Evolutionary conservation across 1,140 invertebrate species (phyloP).

Genomic region (Phthorimaea operculella): DNA sequence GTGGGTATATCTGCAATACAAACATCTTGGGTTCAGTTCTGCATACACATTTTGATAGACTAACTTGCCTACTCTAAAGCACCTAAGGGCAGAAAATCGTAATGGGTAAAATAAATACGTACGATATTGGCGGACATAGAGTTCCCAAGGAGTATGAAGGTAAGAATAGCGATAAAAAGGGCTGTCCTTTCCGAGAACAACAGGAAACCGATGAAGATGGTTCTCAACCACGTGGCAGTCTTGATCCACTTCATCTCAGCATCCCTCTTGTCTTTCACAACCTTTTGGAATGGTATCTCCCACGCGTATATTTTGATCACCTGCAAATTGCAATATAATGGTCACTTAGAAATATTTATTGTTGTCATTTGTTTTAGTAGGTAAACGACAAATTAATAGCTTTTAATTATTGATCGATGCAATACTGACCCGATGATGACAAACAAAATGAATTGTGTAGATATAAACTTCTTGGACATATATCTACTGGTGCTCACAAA

Average conservation of each 20-base stretch:
- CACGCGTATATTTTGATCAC: conserved; percentile 74
- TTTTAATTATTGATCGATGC: no score
- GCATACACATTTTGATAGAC: no score
- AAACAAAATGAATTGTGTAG: background rate
- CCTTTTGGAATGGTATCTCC: conserved; percentile 76
- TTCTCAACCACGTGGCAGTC: conserved; percentile 72
- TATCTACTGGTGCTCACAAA: no score
- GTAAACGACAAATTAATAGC: no score
- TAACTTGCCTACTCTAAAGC: no score
- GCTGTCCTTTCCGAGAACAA: conserved; percentile 78
- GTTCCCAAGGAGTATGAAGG: conserved; percentile 74
- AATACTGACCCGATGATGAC: background rate
- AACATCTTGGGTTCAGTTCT: background rate
- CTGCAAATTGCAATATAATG: conserved; percentile 24
- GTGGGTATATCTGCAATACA: conserved; percentile 70
- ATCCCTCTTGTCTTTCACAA: conserved; percentile 60
- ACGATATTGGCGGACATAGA: conserved; percentile 73
- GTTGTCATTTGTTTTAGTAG: no score
- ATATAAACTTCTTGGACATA: no score
- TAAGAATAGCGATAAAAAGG: conserved; percentile 76
- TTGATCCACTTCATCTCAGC: conserved; percentile 49
- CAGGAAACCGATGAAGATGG: conserved; percentile 79
- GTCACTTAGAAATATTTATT: no score
- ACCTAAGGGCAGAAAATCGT: no score
- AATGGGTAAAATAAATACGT: conserved; percentile 34